phyloP scores from a whole-genome alignment of 2,113 vertebrate species.

The Plotosus lineatus region DNA sequence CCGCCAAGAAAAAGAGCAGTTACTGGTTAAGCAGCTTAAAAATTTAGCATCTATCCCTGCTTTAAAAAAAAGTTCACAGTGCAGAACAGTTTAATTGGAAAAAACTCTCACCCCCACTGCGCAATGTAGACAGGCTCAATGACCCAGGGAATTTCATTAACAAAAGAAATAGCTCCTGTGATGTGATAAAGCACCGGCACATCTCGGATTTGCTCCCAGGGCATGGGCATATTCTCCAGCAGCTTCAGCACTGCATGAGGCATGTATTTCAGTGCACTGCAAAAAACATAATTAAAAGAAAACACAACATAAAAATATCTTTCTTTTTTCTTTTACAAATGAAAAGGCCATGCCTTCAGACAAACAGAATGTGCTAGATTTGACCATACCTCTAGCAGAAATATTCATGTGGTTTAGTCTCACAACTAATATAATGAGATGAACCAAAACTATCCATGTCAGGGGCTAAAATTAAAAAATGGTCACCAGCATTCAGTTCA shows the following conservation, averaged over 20 bases:
- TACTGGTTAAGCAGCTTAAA: not conserved
- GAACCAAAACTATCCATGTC: no score
- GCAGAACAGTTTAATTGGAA: not conserved
- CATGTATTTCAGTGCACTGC: slow-evolving; percentile 97
- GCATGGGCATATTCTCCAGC: slow-evolving; percentile 99
- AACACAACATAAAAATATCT: not conserved
- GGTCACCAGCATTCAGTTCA: no score
- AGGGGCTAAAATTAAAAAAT: no score
- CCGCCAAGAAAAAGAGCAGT: not conserved
- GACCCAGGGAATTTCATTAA: slow-evolving; percentile 99
- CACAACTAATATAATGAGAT: not conserved
- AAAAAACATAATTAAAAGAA: slow-evolving; percentile 1
- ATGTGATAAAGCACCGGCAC: slow-evolving; percentile 97
- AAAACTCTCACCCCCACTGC: slow-evolving; percentile 89
- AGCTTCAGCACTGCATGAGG: slow-evolving; percentile 97
- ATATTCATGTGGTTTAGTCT: not conserved
- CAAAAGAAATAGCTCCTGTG: slow-evolving; percentile 97
- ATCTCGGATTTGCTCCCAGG: slow-evolving; percentile 97
- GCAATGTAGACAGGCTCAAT: slow-evolving; percentile 98
- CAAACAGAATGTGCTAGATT: not conserved
- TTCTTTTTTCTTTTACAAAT: no score
- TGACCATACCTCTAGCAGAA: not conserved
- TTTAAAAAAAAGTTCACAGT: not conserved
- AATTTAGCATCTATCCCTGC: not conserved
- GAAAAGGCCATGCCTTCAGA: not conserved